A percentile compares a stretch with the other conserved stretches of the same genome.
Evolutionary conservation across 37 sponge, comb jelly and placozoan genomes (phyloP).

Genomic region (Axinella damicornis): DNA sequence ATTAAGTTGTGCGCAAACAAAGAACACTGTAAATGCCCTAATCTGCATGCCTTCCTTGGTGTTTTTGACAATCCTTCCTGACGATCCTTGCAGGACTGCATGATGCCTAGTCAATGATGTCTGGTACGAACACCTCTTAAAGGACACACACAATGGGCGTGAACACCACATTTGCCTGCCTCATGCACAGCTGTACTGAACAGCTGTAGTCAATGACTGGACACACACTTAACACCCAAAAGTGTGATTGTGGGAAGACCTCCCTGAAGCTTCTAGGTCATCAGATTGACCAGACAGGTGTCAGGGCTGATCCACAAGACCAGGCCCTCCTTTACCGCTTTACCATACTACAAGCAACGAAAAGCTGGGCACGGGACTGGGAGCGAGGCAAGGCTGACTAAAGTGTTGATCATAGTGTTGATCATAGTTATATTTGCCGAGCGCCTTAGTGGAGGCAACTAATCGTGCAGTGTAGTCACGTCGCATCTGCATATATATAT

Average conservation of each 20-base stretch:
- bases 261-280: constrained; percentile 12
- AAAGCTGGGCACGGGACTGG: too few species aligned
- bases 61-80: too few species aligned
- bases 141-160: too few species aligned
- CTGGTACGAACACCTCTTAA: not conserved
- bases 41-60: constrained; percentile 79
- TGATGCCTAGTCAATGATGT: constrained; percentile 39
- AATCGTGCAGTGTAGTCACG: too few species aligned
- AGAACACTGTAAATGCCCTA: constrained; percentile 12
- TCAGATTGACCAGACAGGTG: constrained; percentile 37
- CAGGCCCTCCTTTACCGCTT: too few species aligned
- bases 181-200: not conserved
- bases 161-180: constrained; percentile 37
- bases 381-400: too few species aligned
- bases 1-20: constrained; percentile 63
- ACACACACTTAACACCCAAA: constrained; percentile 51
- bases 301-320: constrained; percentile 59
- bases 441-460: too few species aligned
- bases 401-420: too few species aligned
- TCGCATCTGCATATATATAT: too few species aligned
- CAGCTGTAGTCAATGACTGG: constrained; percentile 49
- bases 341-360: too few species aligned
- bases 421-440: too few species aligned
- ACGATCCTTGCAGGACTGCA: constrained; percentile 34
- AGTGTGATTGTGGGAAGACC: constrained; percentile 49